Base-by-base conservation (phyloP, 2,797 vertebrate species). In the Pachyuromys duprasi region DNA sequence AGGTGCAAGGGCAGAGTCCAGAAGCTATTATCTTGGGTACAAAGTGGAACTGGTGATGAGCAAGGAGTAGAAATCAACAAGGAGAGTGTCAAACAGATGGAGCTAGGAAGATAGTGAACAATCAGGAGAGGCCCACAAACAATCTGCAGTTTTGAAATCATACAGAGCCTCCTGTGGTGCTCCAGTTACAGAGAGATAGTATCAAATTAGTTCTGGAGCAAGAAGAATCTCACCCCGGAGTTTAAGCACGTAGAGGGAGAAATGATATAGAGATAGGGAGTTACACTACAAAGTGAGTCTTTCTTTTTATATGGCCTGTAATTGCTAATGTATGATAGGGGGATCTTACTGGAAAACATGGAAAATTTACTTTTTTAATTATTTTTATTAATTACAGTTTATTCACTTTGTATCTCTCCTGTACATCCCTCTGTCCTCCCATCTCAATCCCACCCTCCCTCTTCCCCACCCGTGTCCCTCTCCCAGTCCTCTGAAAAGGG, bases 291-390 rank as follows among this genome's bases (percentile, higher is more conserved):
- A 70, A 57, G 33, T 26, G 3, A 17, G 1, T 57, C 12, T 74
- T 86, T 94, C 83, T 69, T 63, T 65, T 87, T 75, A 36, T 53
- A 86, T 67, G 62, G 2, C 9, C 33, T 70, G 88, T 91, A 55
- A 62, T 93, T 95, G 88, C 63, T 86, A 78, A 83, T 28, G 79
- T 28, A 9, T 24, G 36, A 83, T 55, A 81, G 42, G 8, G 74
- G 78, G 87, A n/a, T 78, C 67, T 86, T 91, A 39, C 3, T 82
- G 74, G 28, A 62, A 74, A 45, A 67, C 28, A 42, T 90, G 45
- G 55, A 78, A 78, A 89, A 92, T 92, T 72, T 82, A 86, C 0
- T n/a, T n/a, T n/a, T n/a, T n/a, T n/a, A n/a, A n/a, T n/a, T n/a
- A n/a, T n/a, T n/a, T n/a, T n/a, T 49, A 49, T 49, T 49, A 49